Percentiles rank a stretch among this genome's conserved stretches.
phyloP scores from a whole-genome alignment of 2,797 vertebrate species.

The Xiphorhynchus erythropygius region DNA sequence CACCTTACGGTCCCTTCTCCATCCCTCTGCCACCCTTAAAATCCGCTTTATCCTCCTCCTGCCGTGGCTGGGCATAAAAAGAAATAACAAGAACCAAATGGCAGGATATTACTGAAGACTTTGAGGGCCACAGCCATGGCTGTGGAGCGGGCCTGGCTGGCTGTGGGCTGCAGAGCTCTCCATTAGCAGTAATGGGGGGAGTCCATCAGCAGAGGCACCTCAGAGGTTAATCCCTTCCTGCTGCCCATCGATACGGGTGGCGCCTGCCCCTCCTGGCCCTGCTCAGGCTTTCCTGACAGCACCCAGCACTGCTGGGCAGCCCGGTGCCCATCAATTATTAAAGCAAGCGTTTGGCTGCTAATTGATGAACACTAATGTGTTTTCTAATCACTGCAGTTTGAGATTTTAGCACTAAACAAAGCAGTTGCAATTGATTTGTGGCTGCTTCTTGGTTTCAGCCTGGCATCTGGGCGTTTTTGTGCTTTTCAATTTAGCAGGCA shows the following conservation, averaged over 20 bases:
- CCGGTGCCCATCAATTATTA: slow-evolving; percentile 97
- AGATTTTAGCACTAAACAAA: slow-evolving; percentile 98
- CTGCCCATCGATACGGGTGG: slow-evolving; percentile 92
- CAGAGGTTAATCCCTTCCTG: slow-evolving; percentile 98
- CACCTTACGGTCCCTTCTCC: background rate
- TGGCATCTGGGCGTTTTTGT: slow-evolving; percentile 50
- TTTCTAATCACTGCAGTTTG: slow-evolving; percentile 99
- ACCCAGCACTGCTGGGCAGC: slow-evolving; percentile 78
- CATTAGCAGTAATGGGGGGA: slow-evolving; percentile 81
- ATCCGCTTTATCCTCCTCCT: slow-evolving; percentile 36
- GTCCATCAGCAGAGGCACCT: slow-evolving; percentile 81
- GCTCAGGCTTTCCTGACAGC: slow-evolving; percentile 86
- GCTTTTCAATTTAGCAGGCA: slow-evolving; percentile 70
- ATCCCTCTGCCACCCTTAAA: background rate
- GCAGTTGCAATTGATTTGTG: slow-evolving; percentile 93
- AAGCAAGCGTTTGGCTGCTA: slow-evolving; percentile 94
- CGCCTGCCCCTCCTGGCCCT: slow-evolving; percentile 93
- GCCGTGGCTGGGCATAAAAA: slow-evolving; percentile 50
- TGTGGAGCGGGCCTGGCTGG: slow-evolving; percentile 63
- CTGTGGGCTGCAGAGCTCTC: slow-evolving; percentile 72
- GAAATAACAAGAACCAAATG: slow-evolving; percentile 60
- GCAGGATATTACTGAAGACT: slow-evolving; percentile 69
- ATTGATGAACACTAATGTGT: slow-evolving; percentile 99
- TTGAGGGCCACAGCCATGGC: slow-evolving; percentile 66
- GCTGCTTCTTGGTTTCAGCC: slow-evolving; percentile 73